Conservation (phyloP, 1,140 invertebrate genomes). For the Drosophila oshimai region DNA sequence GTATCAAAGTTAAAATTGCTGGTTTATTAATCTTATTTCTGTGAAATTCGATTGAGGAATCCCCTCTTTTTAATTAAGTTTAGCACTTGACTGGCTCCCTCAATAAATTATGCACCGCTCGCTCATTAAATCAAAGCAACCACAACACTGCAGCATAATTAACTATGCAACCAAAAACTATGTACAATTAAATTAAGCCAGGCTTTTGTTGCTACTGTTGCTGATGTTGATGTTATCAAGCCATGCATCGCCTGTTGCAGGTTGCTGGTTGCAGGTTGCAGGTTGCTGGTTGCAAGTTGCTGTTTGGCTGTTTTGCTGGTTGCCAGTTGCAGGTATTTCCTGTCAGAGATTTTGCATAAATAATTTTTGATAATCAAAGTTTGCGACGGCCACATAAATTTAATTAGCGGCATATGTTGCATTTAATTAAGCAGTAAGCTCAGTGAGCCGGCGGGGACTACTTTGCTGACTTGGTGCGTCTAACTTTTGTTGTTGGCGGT, state of each 20-base stretch:
- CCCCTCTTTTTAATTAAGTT: background rate
- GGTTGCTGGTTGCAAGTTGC: conserved; percentile 23
- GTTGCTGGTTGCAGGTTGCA: conserved; percentile 26
- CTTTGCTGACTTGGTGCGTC: conserved; percentile 27
- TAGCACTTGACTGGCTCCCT: conserved; percentile 5
- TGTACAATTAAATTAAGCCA: conserved; percentile 76
- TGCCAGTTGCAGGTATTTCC: conserved; percentile 71
- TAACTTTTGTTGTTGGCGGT: conserved; percentile 32
- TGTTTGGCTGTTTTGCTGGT: background rate
- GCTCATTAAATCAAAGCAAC: conserved; percentile 41
- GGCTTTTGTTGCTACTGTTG: conserved; percentile 32
- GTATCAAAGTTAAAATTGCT: background rate
- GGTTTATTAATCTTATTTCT: background rate
- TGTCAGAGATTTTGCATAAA: conserved; percentile 79
- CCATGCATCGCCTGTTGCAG: conserved; percentile 48
- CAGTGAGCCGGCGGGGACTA: conserved; percentile 12
- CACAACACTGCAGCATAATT: conserved; percentile 61
- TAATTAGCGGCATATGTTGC: conserved; percentile 79
- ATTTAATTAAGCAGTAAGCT: conserved; percentile 79
- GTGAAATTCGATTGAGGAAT: background rate
- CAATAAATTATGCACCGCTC: conserved; percentile 2
- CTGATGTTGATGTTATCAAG: conserved; percentile 27
- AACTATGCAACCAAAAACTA: conserved; percentile 74
- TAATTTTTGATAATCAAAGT: conserved; percentile 80
- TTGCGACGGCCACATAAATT: conserved; percentile 77